phyloP scores from a whole-genome alignment of 2,113 vertebrate genomes.

The Tupaia tana region DNA sequence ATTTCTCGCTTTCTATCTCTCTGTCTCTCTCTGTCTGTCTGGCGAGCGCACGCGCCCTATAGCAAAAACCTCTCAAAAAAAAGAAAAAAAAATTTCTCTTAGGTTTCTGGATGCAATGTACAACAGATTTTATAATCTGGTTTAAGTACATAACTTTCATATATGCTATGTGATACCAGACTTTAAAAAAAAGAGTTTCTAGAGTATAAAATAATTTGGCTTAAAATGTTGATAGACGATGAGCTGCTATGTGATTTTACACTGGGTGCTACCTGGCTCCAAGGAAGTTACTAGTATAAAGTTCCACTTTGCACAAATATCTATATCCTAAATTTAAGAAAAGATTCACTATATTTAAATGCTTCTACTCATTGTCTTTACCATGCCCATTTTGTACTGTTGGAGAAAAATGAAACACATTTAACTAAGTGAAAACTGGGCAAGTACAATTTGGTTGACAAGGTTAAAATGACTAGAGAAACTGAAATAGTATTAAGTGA shows the following conservation, averaged over 20 bases:
- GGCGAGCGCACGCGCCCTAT: too few species aligned
- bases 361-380: not conserved
- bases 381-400: not conserved
- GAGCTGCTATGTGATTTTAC: not conserved
- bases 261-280: not conserved
- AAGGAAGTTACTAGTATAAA: not conserved
- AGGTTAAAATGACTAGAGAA: not conserved
- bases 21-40: too few species aligned
- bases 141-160: not conserved
- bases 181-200: not conserved
- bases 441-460: not conserved
- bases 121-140: not conserved
- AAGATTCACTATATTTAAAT: not conserved
- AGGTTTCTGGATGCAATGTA: not conserved
- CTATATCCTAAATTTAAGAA: not conserved
- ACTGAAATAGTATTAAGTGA: not conserved
- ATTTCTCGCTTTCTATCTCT: too few species aligned
- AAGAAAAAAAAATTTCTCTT: constrained; percentile 32
- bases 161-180: not conserved
- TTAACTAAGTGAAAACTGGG: constrained; percentile 6
- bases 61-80: too few species aligned
- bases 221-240: not conserved
- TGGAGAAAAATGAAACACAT: not conserved
- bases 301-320: not conserved
- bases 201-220: constrained; percentile 1